Evolutionary conservation across 2,888 invertebrate species (phyloP), one percentile per base, ranked within the genome.

Genomic region (Campopleginae sp.): DNA sequence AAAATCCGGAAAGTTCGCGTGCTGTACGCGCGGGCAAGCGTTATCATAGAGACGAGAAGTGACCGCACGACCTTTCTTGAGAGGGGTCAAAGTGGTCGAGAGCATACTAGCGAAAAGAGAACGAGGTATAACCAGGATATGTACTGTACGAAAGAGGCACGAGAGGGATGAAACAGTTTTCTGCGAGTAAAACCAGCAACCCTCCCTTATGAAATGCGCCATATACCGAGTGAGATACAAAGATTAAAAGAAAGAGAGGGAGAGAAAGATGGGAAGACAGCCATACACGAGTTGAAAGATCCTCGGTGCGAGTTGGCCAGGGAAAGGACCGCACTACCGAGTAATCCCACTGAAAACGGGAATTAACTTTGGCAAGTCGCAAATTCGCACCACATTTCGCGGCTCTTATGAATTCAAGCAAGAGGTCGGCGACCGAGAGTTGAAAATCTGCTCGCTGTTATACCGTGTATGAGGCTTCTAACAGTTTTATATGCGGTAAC

Each of bases 391-490:
- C 90, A 89, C 90, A 92, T 91, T 92, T 90, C 88, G 88, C 88
- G 89, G 89, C 91, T 88, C 90, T 91, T 90, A 92, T 91, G 91
- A 91, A 91, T 92, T 91, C 89, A 91, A 92, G 90, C 90, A 88
- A 79, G 51, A 72, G 54, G 72, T 46, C 44, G 71, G 33, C 66
- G 58, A 85, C 75, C 75, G 77, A 80, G 80, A 51, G 66, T 33
- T 31, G 42, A 75, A 54, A 78, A 74, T 44, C 72, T 76, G 83
- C 48, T 80, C 58, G 42, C 54, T 74, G 44, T 80, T 58, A 31
- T 72, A 72, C 38, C 27, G 66, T 80, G 80, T 23, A 68, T 58
- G 74, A 74, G 72, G 27, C 19, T 23, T 65, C 80, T 23, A 54
- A 38, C 65, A 42, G 54, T 65, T 80, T 80, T 74, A 80, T 65